These are phyloP conservation scores for Grantiella picta DNA, from an alignment of 2,113 vertebrate species.

Conservation along the genomic window DNA sequence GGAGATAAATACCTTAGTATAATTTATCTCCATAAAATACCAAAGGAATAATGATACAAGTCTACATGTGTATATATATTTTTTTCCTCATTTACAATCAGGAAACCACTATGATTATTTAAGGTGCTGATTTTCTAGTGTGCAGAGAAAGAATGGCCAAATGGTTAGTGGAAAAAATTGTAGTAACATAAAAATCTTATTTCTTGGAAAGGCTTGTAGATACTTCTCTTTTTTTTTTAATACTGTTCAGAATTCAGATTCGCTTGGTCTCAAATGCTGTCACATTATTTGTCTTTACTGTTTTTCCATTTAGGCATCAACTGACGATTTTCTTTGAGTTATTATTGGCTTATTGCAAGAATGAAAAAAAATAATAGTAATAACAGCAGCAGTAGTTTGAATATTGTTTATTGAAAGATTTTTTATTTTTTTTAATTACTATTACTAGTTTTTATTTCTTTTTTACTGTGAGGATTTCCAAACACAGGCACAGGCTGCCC, in stretches of 20 bases:
- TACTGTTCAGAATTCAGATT: neutral
- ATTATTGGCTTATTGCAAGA: neutral
- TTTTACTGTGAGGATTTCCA: neutral
- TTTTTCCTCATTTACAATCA: neutral
- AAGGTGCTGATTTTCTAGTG: neutral
- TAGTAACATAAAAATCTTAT: accelerated
- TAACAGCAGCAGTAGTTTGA: neutral
- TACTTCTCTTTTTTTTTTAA: neutral
- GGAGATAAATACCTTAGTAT: neutral
- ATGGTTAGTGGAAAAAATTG: neutral
- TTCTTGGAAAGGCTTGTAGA: neutral
- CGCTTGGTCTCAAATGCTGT: neutral
- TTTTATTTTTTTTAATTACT: too few relatives aligned
- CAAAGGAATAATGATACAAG: neutral
- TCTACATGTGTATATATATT: accelerated
- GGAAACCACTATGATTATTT: neutral
- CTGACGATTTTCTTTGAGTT: neutral
- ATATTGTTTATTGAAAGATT: neutral
- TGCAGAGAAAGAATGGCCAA: neutral
- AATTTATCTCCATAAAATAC: neutral
- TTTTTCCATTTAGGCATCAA: neutral
- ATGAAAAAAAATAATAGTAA: neutral
- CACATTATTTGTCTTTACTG: neutral
- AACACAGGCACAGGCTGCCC: neutral
- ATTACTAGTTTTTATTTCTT: neutral